A percentile compares a stretch with the other conserved stretches of the same genome.
These are phyloP conservation scores for Sminthurinus aureus DNA, from an alignment of 2,888 invertebrate species.

Conservation along the genomic window DNA sequence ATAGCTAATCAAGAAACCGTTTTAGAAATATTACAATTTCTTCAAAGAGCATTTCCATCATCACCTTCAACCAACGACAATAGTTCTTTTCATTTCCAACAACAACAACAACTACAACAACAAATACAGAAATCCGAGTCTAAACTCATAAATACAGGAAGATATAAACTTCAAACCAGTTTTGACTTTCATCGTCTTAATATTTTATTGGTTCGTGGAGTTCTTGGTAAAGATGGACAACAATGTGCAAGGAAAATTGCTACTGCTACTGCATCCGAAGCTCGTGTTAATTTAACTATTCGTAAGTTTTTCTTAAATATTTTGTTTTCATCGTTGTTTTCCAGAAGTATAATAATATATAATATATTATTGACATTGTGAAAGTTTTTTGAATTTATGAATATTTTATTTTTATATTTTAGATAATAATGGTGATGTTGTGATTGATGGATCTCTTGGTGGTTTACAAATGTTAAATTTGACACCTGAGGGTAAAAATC, in stretches of 20 bases:
- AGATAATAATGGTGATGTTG: conserved; percentile 21
- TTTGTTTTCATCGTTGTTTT: not conserved
- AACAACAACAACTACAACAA: not conserved
- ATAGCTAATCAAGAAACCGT: no score
- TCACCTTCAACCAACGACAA: not conserved
- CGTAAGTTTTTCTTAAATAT: conserved; percentile 65
- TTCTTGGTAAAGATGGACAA: conserved; percentile 73
- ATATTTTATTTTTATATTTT: not conserved
- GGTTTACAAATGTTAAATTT: conserved; percentile 88
- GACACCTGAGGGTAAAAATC: conserved; percentile 81
- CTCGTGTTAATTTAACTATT: conserved; percentile 65
- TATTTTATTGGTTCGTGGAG: conserved; percentile 82
- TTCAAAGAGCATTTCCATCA: conserved; percentile 45
- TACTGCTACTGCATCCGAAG: conserved; percentile 90
- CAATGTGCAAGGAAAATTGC: conserved; percentile 87
- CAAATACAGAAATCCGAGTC: conserved; percentile 16
- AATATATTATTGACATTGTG: no score
- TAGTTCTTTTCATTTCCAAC: not conserved
- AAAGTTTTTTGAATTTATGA: not conserved
- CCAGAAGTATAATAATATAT: no score
- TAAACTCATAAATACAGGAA: conserved; percentile 31
- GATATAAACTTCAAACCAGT: conserved; percentile 74
- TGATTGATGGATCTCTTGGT: conserved; percentile 84
- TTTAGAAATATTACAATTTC: conserved; percentile 76
- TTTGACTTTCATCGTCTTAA: conserved; percentile 94